Evolutionary conservation across 37 sponge, comb jelly and placozoan species (phyloP), one percentile per base, ranked within the genome.

Genomic region (Beroe forskalii): DNA sequence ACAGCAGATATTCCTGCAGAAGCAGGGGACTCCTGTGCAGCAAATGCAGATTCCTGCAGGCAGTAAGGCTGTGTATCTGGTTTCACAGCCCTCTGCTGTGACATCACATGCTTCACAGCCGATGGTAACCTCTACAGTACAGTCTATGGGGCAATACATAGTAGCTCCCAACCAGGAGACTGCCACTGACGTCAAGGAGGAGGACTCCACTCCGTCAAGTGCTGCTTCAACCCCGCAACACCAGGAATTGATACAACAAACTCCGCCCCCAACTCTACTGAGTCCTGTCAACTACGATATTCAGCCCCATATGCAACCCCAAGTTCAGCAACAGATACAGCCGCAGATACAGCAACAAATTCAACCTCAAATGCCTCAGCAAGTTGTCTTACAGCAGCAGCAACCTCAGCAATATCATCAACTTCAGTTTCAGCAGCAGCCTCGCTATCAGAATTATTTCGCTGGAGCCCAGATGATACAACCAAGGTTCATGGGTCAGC

Each of bases 21-120:
- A 72, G 20, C 75, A 32, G 38, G 9, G 9, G 28, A 20, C 40
- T 72, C 66, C 66, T 4, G 8, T 72, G 14, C n/a, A n/a, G n/a
- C 75, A 72, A 32, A 36, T 72, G 39, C 75, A 72, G 75, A 72
- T 72, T 35, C 66, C 66, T n/a, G 66, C 25, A 4, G 66, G 66
- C 28, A 72, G 40, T 39, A 72, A 72, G 40, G 40, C 37, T 6
- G 75, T 72, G 9, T 72, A 72, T 33, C 75, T 72, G 6, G 30
- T 72, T 19, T 72, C 75, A 3, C 75, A 72, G 22, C 75, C 75
- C 39, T 72, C 75, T 12, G 12, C 39, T 37, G 38, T 37, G 8
- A 8, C 39, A 3, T 20, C 75, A 8, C 75, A 32, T 1, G 19
- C 75, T 2, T 32, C 32, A 30, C 40, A 32, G 20, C 23, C 66